Conservation (phyloP, 2,113 vertebrate species). For the Serinus canaria region DNA sequence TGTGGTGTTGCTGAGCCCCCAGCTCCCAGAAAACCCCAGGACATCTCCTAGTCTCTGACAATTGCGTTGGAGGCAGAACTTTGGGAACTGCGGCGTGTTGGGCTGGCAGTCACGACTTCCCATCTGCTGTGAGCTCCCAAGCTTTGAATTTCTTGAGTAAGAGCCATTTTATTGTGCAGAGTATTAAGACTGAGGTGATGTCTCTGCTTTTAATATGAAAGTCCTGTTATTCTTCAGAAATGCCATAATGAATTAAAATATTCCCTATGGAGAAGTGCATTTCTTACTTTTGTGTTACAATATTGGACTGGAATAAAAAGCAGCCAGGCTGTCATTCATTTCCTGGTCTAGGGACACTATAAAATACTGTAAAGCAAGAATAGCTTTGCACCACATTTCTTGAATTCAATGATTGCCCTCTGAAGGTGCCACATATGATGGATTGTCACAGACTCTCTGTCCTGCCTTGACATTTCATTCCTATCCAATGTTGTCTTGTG, state of each 20-base stretch:
- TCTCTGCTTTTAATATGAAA: conserved; percentile 14
- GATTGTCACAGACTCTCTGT: conserved; percentile 51
- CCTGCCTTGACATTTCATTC: conserved; percentile 57
- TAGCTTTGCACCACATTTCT: conserved; percentile 6
- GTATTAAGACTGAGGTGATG: not conserved
- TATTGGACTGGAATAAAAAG: conserved; percentile 10
- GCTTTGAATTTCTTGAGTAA: not conserved
- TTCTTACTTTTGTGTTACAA: not conserved
- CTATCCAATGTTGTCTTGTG: not conserved
- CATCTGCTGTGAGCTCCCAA: not conserved
- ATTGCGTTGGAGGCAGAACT: not conserved
- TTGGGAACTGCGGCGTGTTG: not conserved
- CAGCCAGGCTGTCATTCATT: not conserved
- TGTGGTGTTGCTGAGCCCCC: rapidly evolving
- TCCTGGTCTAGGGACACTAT: not conserved
- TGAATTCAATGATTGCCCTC: conserved; percentile 41
- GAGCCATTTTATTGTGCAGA: not conserved
- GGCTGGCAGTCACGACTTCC: not conserved
- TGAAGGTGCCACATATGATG: conserved; percentile 50
- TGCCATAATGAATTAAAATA: conserved; percentile 4
- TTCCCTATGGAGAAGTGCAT: not conserved
- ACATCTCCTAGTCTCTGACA: not conserved
- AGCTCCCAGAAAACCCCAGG: not conserved
- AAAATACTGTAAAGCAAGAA: conserved; percentile 17
- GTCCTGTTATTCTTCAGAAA: conserved; percentile 1